These are phyloP conservation scores for Nephrotoma appendiculata DNA, from an alignment of 2,888 invertebrate species.

Conservation along the genomic window DNA sequence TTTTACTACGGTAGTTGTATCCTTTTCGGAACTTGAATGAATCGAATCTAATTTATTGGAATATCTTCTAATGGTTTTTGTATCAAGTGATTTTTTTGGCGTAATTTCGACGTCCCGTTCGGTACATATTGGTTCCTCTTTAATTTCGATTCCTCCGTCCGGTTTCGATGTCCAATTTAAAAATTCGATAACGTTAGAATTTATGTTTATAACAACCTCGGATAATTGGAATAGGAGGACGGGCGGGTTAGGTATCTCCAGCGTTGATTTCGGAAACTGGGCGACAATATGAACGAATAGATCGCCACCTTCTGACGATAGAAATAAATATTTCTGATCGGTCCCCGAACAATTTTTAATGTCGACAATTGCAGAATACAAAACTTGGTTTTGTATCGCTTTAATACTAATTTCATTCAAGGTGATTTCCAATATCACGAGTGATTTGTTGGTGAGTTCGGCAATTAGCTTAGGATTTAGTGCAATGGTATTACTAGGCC, in stretches of 20 bases:
- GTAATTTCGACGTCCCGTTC: neutral
- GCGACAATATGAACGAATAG: conserved; percentile 3
- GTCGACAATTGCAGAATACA: neutral
- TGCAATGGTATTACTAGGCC: neutral
- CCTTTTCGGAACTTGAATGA: conserved; percentile 30
- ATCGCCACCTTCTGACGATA: neutral
- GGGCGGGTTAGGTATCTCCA: conserved; percentile 27
- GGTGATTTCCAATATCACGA: neutral
- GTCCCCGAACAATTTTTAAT: neutral
- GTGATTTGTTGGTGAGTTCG: neutral
- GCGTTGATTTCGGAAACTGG: conserved; percentile 5
- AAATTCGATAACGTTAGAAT: conserved; percentile 51
- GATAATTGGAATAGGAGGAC: conserved; percentile 36
- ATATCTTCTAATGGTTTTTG: neutral
- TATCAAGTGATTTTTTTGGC: neutral
- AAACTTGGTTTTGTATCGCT: neutral
- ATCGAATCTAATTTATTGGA: conserved; percentile 21
- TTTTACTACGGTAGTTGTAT: conserved; percentile 13
- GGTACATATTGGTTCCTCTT: neutral
- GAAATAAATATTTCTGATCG: neutral
- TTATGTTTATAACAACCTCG: conserved; percentile 39
- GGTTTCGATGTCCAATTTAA: conserved; percentile 34
- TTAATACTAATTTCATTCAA: neutral
- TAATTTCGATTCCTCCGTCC: neutral
- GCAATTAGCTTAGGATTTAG: neutral